Evolutionary conservation across 2,888 invertebrate species (phyloP).

Genomic region (Oxystoma pomonae): DNA sequence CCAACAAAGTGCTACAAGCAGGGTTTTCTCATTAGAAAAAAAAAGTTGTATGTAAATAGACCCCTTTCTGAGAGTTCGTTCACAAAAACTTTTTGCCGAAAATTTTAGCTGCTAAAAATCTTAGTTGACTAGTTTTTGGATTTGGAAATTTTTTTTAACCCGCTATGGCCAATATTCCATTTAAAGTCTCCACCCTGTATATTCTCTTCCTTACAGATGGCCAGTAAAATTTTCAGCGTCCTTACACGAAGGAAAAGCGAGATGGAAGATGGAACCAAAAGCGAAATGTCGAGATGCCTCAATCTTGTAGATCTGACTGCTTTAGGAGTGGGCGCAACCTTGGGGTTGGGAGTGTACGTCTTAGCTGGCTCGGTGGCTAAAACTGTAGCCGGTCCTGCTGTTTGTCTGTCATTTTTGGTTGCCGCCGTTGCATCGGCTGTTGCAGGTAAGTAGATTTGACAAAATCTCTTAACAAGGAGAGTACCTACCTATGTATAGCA

Average conservation of each 20-base stretch:
- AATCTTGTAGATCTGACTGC: constrained; percentile 81
- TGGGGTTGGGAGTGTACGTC: constrained; percentile 94
- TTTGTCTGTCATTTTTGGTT: constrained; percentile 83
- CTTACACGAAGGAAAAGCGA: constrained; percentile 49
- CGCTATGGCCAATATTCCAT: no score
- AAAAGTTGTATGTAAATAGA: no score
- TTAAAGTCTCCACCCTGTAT: no score
- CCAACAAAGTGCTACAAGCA: no score
- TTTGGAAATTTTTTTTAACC: no score
- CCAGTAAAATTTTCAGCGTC: constrained; percentile 33
- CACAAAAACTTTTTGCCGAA: no score
- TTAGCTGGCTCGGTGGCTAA: constrained; percentile 87
- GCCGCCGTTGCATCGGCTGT: constrained; percentile 91
- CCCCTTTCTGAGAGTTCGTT: no score
- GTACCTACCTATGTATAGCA: no score
- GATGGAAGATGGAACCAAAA: constrained; percentile 39
- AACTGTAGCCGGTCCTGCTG: constrained; percentile 85
- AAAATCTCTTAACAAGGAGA: no score
- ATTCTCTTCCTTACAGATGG: constrained; percentile 25
- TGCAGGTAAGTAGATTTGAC: constrained; percentile 63
- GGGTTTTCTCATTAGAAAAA: no score
- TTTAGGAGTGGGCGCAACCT: constrained; percentile 80
- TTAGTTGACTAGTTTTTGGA: no score
- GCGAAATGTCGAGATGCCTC: constrained; percentile 62
- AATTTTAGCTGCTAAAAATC: no score